Evolutionary conservation across 1,140 invertebrate genomes (phyloP).

Genomic region (Drosophila ercepeae): DNA sequence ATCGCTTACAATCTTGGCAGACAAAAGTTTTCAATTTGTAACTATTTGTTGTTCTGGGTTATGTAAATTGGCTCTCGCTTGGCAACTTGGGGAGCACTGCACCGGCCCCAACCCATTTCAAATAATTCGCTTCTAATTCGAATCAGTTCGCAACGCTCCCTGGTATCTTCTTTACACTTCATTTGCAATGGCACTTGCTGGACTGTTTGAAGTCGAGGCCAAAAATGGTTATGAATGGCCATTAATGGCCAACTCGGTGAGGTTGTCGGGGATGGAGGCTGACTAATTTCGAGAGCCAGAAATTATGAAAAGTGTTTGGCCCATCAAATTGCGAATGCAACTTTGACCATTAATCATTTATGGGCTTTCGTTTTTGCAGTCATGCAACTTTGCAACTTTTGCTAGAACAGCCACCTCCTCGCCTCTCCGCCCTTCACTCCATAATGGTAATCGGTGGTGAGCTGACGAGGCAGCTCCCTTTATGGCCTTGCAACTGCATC

Average conservation of each 20-base stretch:
- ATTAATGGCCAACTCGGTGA: constrained; percentile 59
- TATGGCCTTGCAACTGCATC: constrained; percentile 56
- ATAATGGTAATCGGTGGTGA: constrained; percentile 30
- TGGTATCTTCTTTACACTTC: constrained; percentile 70
- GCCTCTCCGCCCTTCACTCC: background rate
- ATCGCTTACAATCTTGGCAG: constrained; percentile 80
- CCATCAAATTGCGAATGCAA: constrained; percentile 57
- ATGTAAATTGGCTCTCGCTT: constrained; percentile 70
- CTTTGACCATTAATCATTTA: constrained; percentile 79
- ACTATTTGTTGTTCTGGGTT: constrained; percentile 81
- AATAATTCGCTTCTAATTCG: constrained; percentile 24
- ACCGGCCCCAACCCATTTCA: constrained; percentile 38
- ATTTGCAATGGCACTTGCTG: constrained; percentile 62
- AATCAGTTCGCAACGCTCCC: background rate
- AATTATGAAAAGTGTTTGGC: constrained; percentile 71
- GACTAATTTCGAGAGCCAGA: constrained; percentile 65
- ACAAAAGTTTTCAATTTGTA: constrained; percentile 80
- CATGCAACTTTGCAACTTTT: constrained; percentile 56
- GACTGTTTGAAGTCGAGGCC: constrained; percentile 36
- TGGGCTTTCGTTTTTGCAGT: constrained; percentile 61
- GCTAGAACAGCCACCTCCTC: constrained; percentile 22
- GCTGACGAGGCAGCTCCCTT: constrained; percentile 36
- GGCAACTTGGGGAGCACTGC: constrained; percentile 60
- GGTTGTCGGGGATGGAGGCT: constrained; percentile 10
- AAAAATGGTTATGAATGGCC: constrained; percentile 64